Base-by-base conservation (phyloP, 2,888 invertebrate genomes). In the Acanthococcus lagerstroemiae region DNA sequence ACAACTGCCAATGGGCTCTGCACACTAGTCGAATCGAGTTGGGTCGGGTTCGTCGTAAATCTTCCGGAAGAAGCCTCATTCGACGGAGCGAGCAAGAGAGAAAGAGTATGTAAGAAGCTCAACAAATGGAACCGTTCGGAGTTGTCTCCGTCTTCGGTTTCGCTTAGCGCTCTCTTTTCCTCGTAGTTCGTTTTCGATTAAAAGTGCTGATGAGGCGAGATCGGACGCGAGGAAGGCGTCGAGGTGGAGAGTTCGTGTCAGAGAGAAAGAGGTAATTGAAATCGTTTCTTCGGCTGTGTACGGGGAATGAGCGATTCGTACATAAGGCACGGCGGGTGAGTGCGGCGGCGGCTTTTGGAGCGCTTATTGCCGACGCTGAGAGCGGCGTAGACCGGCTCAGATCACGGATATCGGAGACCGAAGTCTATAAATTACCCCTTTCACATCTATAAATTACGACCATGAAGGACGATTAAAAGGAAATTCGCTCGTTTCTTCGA, bases 121-220 rank as follows among this genome's bases (percentile, higher is more conserved):
- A n/a, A n/a, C n/a, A n/a, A n/a, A n/a, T n/a, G n/a, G n/a, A n/a
- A n/a, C n/a, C n/a, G n/a, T n/a, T n/a, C n/a, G n/a, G n/a, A n/a
- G 15, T 45, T 45, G 15, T 45, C 19, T 45, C 19, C 15, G 4
- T 45, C 46, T 15, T 45, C 46, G 15, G 17, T 45, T n/a, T 15
- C 15, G 17, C 4, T 19, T 19, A 15, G 17, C 46, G 46, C 46
- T 7, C 15, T 45, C 15, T 19, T 45, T 7, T 45, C 15, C 15
- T n/a, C 15, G 46, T 45, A 37, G 37, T 15, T 4, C 46, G 19
- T 26, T 52, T 24, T 58, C 58, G 58, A 58, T 58, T 58, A 58
- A 58, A 58, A 58, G 58, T 26, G 58, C 58, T 58, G 58, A 58
- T 58, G 58, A 58, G 26, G 58, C 58, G 58, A 58, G 48, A 58